phyloP scores from a whole-genome alignment of 2,888 invertebrate genomes.

The Galerucella pusilla region DNA sequence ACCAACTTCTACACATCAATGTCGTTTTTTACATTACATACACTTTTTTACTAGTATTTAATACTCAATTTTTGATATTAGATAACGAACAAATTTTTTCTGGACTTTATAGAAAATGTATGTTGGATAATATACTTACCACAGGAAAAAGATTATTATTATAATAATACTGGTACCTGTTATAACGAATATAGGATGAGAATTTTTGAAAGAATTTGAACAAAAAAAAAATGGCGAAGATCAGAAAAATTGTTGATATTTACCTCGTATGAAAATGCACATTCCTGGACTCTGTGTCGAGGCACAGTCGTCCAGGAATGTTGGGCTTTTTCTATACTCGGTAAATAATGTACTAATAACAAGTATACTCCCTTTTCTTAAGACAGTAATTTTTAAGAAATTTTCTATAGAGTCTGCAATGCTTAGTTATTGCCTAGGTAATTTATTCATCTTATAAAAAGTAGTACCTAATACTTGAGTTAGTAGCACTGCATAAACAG shows the following conservation, averaged over 20 bases:
- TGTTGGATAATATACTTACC: neutral
- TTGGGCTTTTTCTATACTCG: too few species aligned
- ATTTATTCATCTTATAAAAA: conserved; percentile 8
- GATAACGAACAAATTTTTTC: conserved; percentile 12
- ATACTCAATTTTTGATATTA: conserved; percentile 43
- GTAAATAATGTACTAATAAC: too few species aligned
- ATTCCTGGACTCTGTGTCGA: too few species aligned
- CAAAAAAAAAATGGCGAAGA: too few species aligned
- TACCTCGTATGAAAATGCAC: too few species aligned
- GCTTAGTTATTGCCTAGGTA: conserved; percentile 12
- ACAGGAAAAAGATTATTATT: too few species aligned
- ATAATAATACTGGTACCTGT: too few species aligned
- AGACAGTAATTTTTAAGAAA: neutral
- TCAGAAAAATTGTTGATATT: too few species aligned
- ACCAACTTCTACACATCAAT: conserved; percentile 26
- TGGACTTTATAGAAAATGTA: neutral
- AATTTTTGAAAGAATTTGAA: too few species aligned
- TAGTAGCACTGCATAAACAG: conserved; percentile 10
- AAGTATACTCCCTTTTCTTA: neutral
- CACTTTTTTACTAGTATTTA: conserved; percentile 41
- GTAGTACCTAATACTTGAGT: conserved; percentile 11
- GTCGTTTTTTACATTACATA: conserved; percentile 35
- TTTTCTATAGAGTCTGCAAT: conserved; percentile 3
- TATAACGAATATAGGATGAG: too few species aligned
- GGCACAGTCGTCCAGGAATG: too few species aligned